A percentile compares a stretch with the other conserved stretches of the same genome.
Evolutionary conservation across 2,797 vertebrate species (phyloP).

Genomic region (Crenichthys baileyi): DNA sequence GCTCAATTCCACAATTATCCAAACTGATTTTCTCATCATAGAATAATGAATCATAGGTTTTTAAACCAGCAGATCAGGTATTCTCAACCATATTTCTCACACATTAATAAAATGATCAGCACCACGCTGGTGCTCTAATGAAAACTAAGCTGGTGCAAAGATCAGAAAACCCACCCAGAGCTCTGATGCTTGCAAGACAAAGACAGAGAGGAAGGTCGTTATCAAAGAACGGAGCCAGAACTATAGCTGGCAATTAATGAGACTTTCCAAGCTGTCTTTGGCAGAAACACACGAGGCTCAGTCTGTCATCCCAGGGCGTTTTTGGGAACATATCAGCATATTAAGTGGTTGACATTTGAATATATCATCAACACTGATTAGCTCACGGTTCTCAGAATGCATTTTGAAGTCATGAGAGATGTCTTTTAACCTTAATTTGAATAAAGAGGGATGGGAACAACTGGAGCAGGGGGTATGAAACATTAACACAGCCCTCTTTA

Average conservation of each 20-base stretch:
- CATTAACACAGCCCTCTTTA: constrained; percentile 22
- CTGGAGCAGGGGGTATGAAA: constrained; percentile 14
- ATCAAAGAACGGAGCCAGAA: constrained; percentile 48
- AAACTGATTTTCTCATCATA: neutral
- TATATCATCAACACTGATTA: constrained; percentile 58
- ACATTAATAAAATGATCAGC: constrained; percentile 23
- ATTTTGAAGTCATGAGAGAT: constrained; percentile 45
- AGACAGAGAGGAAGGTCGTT: constrained; percentile 41
- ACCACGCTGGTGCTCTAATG: constrained; percentile 26
- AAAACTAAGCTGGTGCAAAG: constrained; percentile 30
- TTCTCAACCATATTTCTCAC: neutral
- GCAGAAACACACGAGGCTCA: constrained; percentile 43
- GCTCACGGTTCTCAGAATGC: constrained; percentile 17
- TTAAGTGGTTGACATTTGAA: constrained; percentile 51
- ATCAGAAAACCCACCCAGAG: constrained; percentile 16
- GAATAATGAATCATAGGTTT: neutral
- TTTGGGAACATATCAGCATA: constrained; percentile 49
- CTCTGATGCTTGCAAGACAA: constrained; percentile 40
- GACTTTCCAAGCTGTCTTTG: constrained; percentile 50
- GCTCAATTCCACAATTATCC: neutral
- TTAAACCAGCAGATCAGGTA: constrained; percentile 8
- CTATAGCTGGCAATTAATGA: constrained; percentile 51
- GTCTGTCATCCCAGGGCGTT: constrained; percentile 36
- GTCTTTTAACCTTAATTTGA: constrained; percentile 41
- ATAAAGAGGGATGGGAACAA: constrained; percentile 20